Percentiles rank a stretch among this genome's conserved stretches.
phyloP scores from a whole-genome alignment of 1,140 invertebrate genomes.

The Apis dorsata region DNA sequence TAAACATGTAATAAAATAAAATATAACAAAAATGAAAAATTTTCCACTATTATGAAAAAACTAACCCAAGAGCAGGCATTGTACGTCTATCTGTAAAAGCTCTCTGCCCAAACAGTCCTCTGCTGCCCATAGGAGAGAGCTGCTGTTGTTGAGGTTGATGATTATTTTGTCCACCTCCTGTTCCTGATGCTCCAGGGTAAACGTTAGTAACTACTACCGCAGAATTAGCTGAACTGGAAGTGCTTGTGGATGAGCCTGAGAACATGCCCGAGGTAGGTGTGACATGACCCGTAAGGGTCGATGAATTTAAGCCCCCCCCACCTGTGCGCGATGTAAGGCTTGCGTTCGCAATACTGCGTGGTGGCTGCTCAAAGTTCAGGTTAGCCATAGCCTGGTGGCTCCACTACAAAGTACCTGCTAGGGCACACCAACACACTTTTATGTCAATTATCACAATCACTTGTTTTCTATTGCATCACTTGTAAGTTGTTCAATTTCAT shows the following conservation, averaged over 20 bases:
- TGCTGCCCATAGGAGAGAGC: slow-evolving; percentile 83
- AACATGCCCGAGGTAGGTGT: slow-evolving; percentile 86
- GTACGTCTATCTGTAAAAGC: slow-evolving; percentile 88
- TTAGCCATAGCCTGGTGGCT: slow-evolving; percentile 87
- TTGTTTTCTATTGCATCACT: slow-evolving; percentile 56
- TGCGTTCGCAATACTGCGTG: slow-evolving; percentile 87
- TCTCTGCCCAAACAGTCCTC: slow-evolving; percentile 87
- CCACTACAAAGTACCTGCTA: slow-evolving; percentile 67
- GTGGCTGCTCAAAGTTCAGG: slow-evolving; percentile 90
- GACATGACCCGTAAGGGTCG: slow-evolving; percentile 86
- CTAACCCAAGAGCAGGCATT: slow-evolving; percentile 85
- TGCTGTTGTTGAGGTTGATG: slow-evolving; percentile 81
- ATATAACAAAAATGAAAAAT: neutral
- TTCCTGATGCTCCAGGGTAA: slow-evolving; percentile 71
- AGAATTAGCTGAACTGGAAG: slow-evolving; percentile 75
- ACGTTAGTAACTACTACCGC: slow-evolving; percentile 76
- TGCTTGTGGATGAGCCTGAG: slow-evolving; percentile 79
- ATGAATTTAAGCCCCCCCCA: slow-evolving; percentile 81
- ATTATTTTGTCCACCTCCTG: slow-evolving; percentile 69
- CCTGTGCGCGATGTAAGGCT: slow-evolving; percentile 82
- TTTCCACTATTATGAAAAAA: slow-evolving; percentile 38
- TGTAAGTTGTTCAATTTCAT: slow-evolving; percentile 38
- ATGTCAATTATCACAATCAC: slow-evolving; percentile 57
- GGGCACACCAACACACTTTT: slow-evolving; percentile 63
- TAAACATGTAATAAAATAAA: neutral